Percentiles rank a stretch among this genome's conserved stretches.
These are phyloP conservation scores for Deroplatys truncata DNA, from an alignment of 2,888 invertebrate genomes.

Conservation along the genomic window DNA sequence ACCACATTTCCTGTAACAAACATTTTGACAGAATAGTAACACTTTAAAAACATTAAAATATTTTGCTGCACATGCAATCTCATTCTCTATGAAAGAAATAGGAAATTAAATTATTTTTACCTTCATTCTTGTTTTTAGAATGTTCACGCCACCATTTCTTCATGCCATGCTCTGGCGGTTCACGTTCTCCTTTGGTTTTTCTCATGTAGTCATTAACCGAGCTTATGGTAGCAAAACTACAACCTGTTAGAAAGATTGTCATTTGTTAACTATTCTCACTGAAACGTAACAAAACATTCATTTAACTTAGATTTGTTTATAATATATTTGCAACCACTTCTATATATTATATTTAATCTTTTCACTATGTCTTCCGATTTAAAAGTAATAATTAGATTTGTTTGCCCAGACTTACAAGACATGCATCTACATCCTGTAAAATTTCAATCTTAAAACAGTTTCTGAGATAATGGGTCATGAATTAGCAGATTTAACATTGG, in stretches of 20 bases:
- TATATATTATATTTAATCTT: no score
- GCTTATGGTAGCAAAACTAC: constrained; percentile 28
- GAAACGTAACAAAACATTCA: background rate
- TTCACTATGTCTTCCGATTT: no score
- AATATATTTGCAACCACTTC: no score
- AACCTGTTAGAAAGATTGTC: constrained; percentile 19
- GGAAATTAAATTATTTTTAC: background rate
- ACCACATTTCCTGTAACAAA: background rate
- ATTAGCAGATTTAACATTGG: no score
- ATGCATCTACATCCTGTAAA: no score
- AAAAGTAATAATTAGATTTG: no score
- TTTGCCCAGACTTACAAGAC: no score
- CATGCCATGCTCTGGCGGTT: constrained; percentile 31
- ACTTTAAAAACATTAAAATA: background rate
- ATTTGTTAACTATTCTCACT: background rate
- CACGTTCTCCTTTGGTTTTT: constrained; percentile 25
- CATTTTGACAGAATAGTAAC: background rate
- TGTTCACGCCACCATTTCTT: constrained; percentile 28
- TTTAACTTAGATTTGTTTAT: background rate
- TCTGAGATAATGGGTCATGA: no score
- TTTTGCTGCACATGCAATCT: background rate
- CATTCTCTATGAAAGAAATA: background rate
- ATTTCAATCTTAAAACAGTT: no score
- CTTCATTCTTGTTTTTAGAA: background rate
- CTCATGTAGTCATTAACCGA: constrained; percentile 29